These are phyloP conservation scores for Aurelia aurita complex sp. Pacific DNA, from an alignment of 30 jellyfish, hydroid and myxozoan genomes.

Conservation along the genomic window DNA sequence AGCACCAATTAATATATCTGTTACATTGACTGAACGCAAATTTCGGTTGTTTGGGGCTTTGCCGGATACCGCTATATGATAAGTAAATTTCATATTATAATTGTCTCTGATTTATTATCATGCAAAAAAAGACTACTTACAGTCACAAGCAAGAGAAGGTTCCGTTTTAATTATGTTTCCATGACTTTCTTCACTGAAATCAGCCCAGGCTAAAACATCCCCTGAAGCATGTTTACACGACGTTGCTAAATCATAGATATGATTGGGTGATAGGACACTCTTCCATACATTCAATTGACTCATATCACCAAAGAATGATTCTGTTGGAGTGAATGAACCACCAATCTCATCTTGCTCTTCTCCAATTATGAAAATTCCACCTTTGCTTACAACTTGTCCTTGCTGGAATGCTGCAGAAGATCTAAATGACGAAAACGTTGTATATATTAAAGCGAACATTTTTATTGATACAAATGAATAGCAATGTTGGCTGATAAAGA, in stretches of 20 bases:
- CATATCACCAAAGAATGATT: constrained; percentile 95
- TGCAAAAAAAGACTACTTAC: constrained; percentile 54
- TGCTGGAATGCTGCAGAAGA: constrained; percentile 68
- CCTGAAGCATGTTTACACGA: constrained; percentile 75
- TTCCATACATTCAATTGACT: constrained; percentile 91
- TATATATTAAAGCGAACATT: no score
- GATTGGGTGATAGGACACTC: constrained; percentile 68
- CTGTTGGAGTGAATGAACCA: constrained; percentile 89
- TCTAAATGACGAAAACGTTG: no score
- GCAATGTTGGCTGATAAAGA: no score
- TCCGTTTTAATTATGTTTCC: constrained; percentile 68
- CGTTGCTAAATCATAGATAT: constrained; percentile 81
- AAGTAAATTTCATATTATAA: no score
- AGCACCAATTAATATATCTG: no score
- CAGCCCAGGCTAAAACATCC: constrained; percentile 96
- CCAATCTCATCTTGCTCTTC: constrained; percentile 97
- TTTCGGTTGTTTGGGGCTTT: no score
- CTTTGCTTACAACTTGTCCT: constrained; percentile 66
- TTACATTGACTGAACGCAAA: no score
- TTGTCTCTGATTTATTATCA: no score
- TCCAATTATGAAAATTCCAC: constrained; percentile 92
- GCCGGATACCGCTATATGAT: no score
- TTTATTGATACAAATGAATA: no score
- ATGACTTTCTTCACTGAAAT: constrained; percentile 64
- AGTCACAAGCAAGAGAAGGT: constrained; percentile 89